These are phyloP conservation scores for Eulemur coronatus DNA, from an alignment of 2,797 vertebrate species.

Conservation along the genomic window DNA sequence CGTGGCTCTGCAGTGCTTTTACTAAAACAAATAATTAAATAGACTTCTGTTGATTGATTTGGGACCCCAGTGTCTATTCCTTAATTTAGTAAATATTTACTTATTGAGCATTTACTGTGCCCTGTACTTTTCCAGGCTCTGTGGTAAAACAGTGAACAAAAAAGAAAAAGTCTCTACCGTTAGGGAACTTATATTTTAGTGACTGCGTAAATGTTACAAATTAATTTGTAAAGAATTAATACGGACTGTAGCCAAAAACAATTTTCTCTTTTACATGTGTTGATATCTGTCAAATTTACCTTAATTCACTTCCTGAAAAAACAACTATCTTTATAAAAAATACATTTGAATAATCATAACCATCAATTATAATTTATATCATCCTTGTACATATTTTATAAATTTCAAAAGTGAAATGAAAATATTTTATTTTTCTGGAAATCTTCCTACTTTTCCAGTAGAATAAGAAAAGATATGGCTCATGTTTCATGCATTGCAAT, in stretches of 20 bases:
- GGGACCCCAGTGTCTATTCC: background rate
- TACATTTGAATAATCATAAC: constrained; percentile 18
- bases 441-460: background rate
- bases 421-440: constrained; percentile 51
- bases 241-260: constrained; percentile 1
- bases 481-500: background rate
- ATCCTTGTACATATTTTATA: constrained; percentile 22
- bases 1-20: background rate
- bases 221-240: constrained; percentile 47
- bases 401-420: constrained; percentile 34
- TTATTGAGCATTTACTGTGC: background rate
- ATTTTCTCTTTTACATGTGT: constrained; percentile 13
- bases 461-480: constrained; percentile 16
- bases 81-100: background rate
- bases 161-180: background rate
- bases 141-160: background rate
- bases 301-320: constrained; percentile 35
- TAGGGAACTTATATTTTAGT: background rate
- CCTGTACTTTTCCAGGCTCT: background rate
- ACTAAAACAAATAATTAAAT: constrained; percentile 18
- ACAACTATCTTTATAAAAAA: constrained; percentile 27
- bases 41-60: background rate
- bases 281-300: background rate
- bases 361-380: constrained; percentile 17
- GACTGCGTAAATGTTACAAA: background rate